These are phyloP conservation scores for Elgaria multicarinata DNA, from an alignment of 2,113 vertebrate genomes.

Conservation along the genomic window DNA sequence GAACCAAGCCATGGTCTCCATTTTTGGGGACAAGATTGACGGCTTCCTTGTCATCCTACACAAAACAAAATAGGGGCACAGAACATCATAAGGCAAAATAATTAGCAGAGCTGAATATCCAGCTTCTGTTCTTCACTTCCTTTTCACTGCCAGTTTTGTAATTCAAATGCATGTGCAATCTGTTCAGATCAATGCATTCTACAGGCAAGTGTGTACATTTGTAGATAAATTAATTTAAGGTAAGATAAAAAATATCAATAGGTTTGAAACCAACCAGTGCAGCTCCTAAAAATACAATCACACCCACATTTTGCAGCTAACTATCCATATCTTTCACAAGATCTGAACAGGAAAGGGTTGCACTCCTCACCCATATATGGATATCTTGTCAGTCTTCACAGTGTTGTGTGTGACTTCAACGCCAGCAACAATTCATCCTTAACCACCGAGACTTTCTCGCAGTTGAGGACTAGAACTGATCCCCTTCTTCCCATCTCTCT, in stretches of 20 bases:
- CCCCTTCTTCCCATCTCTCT: not conserved
- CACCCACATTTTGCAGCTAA: not conserved
- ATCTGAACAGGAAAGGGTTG: not conserved
- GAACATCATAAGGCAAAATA: not conserved
- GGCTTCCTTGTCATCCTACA: constrained; percentile 83
- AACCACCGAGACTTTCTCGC: not conserved
- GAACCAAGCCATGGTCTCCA: constrained; percentile 74
- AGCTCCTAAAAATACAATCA: not conserved
- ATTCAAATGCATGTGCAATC: not conserved
- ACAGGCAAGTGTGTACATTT: not conserved
- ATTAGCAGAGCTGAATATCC: not conserved
- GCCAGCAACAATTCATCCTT: not conserved
- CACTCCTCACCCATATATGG: not conserved
- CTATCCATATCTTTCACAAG: not conserved
- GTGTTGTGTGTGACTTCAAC: not conserved
- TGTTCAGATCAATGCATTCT: not conserved
- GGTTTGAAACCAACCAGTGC: not conserved
- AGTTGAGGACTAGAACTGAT: not conserved
- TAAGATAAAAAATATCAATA: not conserved
- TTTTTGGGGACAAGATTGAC: constrained; percentile 77
- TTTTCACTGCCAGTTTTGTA: not conserved
- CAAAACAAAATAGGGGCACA: not conserved
- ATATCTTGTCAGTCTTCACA: not conserved
- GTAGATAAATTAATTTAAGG: not conserved
- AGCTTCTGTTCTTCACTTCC: not conserved